Percentiles rank a stretch among this genome's conserved stretches.
Conservation (phyloP, 2,888 invertebrate genomes). For the Mechanitis messenoides region DNA sequence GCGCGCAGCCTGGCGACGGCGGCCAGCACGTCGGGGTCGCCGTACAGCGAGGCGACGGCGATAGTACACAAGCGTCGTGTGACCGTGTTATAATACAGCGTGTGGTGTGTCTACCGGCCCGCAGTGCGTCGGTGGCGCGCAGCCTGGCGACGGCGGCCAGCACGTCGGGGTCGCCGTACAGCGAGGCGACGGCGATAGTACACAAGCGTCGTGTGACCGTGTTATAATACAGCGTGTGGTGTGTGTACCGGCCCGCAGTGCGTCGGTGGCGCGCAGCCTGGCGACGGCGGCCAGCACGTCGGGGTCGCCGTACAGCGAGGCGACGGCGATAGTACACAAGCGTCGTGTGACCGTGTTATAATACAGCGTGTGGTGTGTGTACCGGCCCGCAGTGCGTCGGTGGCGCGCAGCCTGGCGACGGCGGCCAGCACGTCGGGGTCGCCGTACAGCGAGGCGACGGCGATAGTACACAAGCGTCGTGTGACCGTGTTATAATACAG, state of each 20-base stretch:
- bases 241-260: slow-evolving; percentile 31
- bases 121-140: slow-evolving; percentile 32
- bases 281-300: slow-evolving; percentile 41
- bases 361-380: slow-evolving; percentile 8
- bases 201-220: too few species aligned
- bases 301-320: slow-evolving; percentile 40
- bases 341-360: neutral
- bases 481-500: slow-evolving; percentile 1
- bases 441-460: slow-evolving; percentile 33
- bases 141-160: slow-evolving; percentile 38
- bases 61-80: too few species aligned
- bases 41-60: slow-evolving; percentile 29
- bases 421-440: slow-evolving; percentile 47
- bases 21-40: slow-evolving; percentile 49
- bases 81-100: slow-evolving; percentile 1
- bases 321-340: slow-evolving; percentile 34
- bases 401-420: slow-evolving; percentile 32
- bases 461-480: slow-evolving; percentile 18
- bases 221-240: slow-evolving; percentile 7
- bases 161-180: slow-evolving; percentile 43
- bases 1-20: slow-evolving; percentile 34
- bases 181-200: slow-evolving; percentile 33
- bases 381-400: slow-evolving; percentile 33
- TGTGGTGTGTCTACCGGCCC: slow-evolving; percentile 26
- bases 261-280: slow-evolving; percentile 30